A percentile compares a stretch with the other conserved stretches of the same genome.
These are phyloP conservation scores for Ectropis grisescens DNA, from an alignment of 1,140 invertebrate genomes.

Conservation along the genomic window DNA sequence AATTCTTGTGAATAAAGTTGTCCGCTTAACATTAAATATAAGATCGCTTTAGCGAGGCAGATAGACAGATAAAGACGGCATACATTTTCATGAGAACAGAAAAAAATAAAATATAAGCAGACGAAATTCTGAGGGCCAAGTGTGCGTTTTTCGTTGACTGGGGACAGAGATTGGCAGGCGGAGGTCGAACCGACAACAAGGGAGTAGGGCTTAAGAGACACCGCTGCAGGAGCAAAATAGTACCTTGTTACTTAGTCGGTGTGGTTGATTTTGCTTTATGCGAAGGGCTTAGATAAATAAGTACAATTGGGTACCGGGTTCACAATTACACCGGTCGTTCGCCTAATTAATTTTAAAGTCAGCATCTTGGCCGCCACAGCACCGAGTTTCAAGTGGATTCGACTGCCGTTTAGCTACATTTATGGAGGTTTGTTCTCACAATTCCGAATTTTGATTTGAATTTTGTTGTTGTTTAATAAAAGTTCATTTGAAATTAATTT, in stretches of 20 bases:
- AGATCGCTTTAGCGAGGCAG: slow-evolving; percentile 46
- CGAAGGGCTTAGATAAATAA: slow-evolving; percentile 7
- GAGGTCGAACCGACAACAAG: slow-evolving; percentile 14
- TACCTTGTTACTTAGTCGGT: slow-evolving; percentile 21
- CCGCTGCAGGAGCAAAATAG: slow-evolving; percentile 17
- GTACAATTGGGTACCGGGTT: slow-evolving; percentile 46
- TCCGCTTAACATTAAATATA: slow-evolving; percentile 54
- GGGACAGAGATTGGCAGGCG: slow-evolving; percentile 27
- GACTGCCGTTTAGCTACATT: slow-evolving; percentile 46
- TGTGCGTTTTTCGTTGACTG: slow-evolving; percentile 31
- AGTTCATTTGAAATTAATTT: slow-evolving; percentile 15
- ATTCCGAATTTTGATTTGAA: slow-evolving; percentile 18
- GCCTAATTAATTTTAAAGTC: slow-evolving; percentile 72
- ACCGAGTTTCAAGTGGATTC: slow-evolving; percentile 48
- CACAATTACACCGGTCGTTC: slow-evolving; percentile 65
- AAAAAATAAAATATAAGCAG: slow-evolving; percentile 44
- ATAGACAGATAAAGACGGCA: slow-evolving; percentile 53
- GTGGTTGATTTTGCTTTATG: slow-evolving; percentile 27
- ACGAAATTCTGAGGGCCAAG: slow-evolving; percentile 35
- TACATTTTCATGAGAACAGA: slow-evolving; percentile 54
- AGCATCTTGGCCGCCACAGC: slow-evolving; percentile 37
- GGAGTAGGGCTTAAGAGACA: slow-evolving; percentile 26
- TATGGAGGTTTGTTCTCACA: slow-evolving; percentile 28
- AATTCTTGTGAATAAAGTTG: slow-evolving; percentile 46
- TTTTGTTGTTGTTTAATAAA: slow-evolving; percentile 12